These are phyloP conservation scores for Oophaga pumilio DNA, from an alignment of 2,113 vertebrate species.

Conservation along the genomic window DNA sequence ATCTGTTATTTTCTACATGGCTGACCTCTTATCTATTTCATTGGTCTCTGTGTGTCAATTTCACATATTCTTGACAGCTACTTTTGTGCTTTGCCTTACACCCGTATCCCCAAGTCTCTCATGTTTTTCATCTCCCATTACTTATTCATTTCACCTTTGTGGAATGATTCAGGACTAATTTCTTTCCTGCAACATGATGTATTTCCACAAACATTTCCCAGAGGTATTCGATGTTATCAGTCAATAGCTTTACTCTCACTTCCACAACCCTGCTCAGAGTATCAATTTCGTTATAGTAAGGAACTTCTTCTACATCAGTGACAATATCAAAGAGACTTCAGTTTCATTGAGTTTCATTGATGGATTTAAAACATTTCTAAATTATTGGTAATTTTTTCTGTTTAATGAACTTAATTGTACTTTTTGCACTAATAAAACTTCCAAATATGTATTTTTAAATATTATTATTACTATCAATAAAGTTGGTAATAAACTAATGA, in stretches of 20 bases:
- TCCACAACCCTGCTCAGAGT: slow-evolving; percentile 4
- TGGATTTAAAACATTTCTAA: not conserved
- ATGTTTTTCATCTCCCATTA: slow-evolving; percentile 20
- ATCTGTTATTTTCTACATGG: slow-evolving; percentile 37
- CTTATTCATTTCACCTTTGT: slow-evolving; percentile 43
- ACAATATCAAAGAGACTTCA: not conserved
- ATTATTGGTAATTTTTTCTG: not conserved
- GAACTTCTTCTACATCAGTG: not conserved
- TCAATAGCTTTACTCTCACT: slow-evolving; percentile 40
- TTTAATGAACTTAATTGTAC: not conserved
- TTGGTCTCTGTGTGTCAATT: slow-evolving; percentile 14
- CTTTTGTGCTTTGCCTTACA: slow-evolving; percentile 3
- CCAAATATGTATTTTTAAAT: not conserved
- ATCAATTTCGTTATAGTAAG: slow-evolving; percentile 30
- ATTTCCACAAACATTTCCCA: slow-evolving; percentile 46
- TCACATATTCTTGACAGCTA: slow-evolving; percentile 19
- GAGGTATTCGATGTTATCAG: slow-evolving; percentile 33
- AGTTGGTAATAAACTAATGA: too few species aligned
- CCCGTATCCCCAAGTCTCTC: not conserved
- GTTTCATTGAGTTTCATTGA: too few species aligned
- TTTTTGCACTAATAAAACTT: not conserved
- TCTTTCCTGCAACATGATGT: slow-evolving; percentile 41
- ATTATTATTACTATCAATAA: too few species aligned
- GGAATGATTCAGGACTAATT: slow-evolving; percentile 42
- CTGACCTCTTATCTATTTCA: slow-evolving; percentile 14